Percentiles rank a stretch among this genome's conserved stretches.
Conservation (phyloP, 2,113 vertebrate species). For the Onychostoma macrolepis region DNA sequence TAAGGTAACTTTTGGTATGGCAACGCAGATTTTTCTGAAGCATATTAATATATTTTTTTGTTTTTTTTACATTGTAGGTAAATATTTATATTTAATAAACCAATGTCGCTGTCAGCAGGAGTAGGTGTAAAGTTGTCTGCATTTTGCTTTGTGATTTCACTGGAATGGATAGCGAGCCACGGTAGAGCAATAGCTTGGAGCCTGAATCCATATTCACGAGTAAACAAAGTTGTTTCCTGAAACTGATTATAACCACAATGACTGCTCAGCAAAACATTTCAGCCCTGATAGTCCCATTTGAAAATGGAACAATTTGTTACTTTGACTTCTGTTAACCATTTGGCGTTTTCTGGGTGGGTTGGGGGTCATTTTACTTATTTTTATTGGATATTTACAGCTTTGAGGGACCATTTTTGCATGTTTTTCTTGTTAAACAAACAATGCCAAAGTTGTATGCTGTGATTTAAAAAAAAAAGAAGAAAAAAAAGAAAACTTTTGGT, state of each 20-base stretch:
- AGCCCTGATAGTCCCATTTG: neutral
- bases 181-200: neutral
- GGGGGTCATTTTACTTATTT: neutral
- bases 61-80: neutral
- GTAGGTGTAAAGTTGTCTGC: neutral
- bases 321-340: neutral
- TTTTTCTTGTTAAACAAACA: slow-evolving; percentile 4
- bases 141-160: neutral
- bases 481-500: neutral
- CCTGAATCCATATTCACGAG: neutral
- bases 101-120: neutral
- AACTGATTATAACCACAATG: neutral
- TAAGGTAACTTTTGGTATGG: too few species aligned
- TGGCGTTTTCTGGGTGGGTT: neutral
- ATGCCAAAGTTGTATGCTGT: neutral
- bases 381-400: neutral
- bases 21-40: too few species aligned
- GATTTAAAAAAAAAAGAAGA: too few species aligned
- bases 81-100: neutral
- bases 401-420: neutral
- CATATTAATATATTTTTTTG: neutral
- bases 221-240: neutral
- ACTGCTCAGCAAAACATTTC: neutral
- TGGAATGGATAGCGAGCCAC: neutral
- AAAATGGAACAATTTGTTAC: neutral